These are phyloP conservation scores for Poecilia wingei DNA, from an alignment of 2,797 vertebrate species.

Conservation along the genomic window DNA sequence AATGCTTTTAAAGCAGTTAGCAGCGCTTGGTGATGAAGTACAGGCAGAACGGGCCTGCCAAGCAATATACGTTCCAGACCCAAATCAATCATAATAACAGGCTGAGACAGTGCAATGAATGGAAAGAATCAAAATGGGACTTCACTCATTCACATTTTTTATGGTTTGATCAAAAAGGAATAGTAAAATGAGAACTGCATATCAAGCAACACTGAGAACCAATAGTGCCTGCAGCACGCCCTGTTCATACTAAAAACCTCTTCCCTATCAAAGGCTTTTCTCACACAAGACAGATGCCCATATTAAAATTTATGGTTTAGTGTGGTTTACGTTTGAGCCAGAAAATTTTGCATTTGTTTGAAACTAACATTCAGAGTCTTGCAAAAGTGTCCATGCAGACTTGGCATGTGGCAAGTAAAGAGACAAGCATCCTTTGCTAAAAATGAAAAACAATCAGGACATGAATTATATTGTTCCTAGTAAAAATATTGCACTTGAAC, in stretches of 20 bases:
- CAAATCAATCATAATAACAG: slow-evolving; percentile 90
- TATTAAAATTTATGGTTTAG: not conserved
- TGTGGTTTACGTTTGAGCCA: slow-evolving; percentile 2
- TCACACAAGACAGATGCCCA: not conserved
- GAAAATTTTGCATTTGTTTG: not conserved
- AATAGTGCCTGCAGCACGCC: not conserved
- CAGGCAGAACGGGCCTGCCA: slow-evolving; percentile 90
- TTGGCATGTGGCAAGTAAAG: not conserved
- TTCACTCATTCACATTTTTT: slow-evolving; percentile 49
- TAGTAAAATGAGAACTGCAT: slow-evolving; percentile 47
- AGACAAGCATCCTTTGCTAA: not conserved
- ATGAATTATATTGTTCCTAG: not conserved
- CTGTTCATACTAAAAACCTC: not conserved
- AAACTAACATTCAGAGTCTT: not conserved
- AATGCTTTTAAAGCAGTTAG: slow-evolving; percentile 98
- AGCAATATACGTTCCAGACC: slow-evolving; percentile 86
- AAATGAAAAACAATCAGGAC: not conserved
- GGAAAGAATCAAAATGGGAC: slow-evolving; percentile 70
- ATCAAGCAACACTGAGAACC: slow-evolving; percentile 27
- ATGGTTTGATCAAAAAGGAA: slow-evolving; percentile 69
- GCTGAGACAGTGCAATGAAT: slow-evolving; percentile 49
- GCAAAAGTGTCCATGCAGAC: not conserved
- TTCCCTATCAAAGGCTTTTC: not conserved
- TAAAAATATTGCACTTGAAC: not conserved
- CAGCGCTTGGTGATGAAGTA: slow-evolving; percentile 91